Evolutionary conservation across 2,113 vertebrate species (phyloP), one percentile per base, ranked within the genome.

Genomic region (Dendrocopos noguchii): DNA sequence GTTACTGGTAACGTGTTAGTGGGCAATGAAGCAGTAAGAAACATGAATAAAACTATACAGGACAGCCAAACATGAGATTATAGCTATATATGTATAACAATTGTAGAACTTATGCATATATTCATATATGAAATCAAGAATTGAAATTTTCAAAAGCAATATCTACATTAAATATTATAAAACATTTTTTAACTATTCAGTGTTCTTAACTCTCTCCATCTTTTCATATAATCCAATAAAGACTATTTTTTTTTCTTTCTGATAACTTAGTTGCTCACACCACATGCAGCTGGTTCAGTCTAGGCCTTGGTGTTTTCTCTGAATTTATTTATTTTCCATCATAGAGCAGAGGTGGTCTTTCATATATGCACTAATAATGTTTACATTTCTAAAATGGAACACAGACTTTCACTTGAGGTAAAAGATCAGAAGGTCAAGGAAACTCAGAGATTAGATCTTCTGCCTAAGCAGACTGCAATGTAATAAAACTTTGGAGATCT

Each of bases 381-480:
- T 98, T 98, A 97, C 91, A 97, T 97, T 97, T 97, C 96, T 95
- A 90, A 97, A 98, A 97, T 98, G 96, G 89, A 97, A 97, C 66
- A 88, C 96, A 98, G 97, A 96, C 95, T 94, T 95, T 97, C 92
- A 96, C 88, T 96, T 96, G 88, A 97, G 93, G 93, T 97, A 96
- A 97, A 96, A 95, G 95, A 96, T 95, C 94, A 94, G 13, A 63
- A 90, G 97, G 97, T 97, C 97, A 97, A 95, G 87, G 96, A 97
- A 98, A 98, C 93, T 91, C 15, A 80, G 94, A 97, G 96, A 98
- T 97, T 97, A 97, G 92, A 97, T 97, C 95, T 97, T 97, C 95
- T 97, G 95, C 88, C 73, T 96, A 91, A 85, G 80, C 42, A 94
- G 93, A 84, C 68, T 94, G 82, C 88, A 95, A 72, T 76, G 66